Evolutionary conservation across 2,888 invertebrate genomes (phyloP).

Genomic region (Chaitophorus viminalis): DNA sequence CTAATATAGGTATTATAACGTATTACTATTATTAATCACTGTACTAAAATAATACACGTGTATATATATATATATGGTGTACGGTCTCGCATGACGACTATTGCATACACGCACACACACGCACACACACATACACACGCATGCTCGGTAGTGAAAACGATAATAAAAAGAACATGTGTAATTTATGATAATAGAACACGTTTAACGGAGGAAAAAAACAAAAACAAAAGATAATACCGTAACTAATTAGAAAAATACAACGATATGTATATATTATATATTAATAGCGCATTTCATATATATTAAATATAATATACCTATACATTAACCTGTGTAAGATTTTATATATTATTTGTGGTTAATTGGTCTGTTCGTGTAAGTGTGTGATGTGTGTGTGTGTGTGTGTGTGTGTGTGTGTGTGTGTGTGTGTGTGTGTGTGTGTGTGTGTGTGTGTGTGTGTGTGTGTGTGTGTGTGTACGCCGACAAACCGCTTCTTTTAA

Average conservation of each 20-base stretch:
- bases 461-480: not conserved
- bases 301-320: not conserved
- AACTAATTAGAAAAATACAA: slow-evolving; percentile 50
- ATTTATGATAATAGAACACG: slow-evolving; percentile 55
- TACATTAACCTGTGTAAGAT: not conserved
- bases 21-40: too few relatives aligned
- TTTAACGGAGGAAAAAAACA: slow-evolving; percentile 13
- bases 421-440: not conserved
- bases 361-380: slow-evolving; percentile 39
- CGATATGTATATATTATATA: not conserved
- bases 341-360: slow-evolving; percentile 38
- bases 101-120: too few relatives aligned
- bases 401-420: not conserved
- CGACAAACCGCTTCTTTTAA: slow-evolving; percentile 50
- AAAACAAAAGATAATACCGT: slow-evolving; percentile 33
- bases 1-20: too few relatives aligned
- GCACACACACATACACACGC: not conserved
- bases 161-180: slow-evolving; percentile 52
- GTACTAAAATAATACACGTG: not conserved
- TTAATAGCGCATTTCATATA: too few relatives aligned
- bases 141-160: slow-evolving; percentile 34
- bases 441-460: not conserved
- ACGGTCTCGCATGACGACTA: not conserved
- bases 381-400: not conserved
- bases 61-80: too few relatives aligned